phyloP scores from a whole-genome alignment of 2,113 vertebrate genomes.

The Tamias sibiricus region DNA sequence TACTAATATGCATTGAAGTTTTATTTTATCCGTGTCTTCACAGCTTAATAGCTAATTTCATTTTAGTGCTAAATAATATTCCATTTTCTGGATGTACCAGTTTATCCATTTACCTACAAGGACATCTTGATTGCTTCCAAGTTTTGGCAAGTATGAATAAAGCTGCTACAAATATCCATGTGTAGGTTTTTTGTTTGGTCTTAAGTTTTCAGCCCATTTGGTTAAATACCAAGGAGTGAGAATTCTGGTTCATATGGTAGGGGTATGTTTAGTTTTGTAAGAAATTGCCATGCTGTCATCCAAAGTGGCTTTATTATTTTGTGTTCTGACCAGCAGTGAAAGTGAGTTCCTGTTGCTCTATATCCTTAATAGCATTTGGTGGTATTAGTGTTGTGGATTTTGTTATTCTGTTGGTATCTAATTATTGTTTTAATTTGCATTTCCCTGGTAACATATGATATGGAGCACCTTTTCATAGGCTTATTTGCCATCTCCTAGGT shows the following conservation, averaged over 20 bases:
- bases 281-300: neutral
- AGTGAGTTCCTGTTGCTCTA: neutral
- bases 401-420: neutral
- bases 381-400: constrained; percentile 9
- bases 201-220: neutral
- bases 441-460: neutral
- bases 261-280: neutral
- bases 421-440: neutral
- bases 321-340: neutral
- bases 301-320: neutral
- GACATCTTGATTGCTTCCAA: neutral
- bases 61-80: neutral
- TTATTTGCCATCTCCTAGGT: neutral
- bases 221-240: neutral
- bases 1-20: neutral
- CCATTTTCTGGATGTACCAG: neutral
- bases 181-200: neutral
- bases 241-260: neutral
- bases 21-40: neutral
- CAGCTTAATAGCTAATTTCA: neutral
- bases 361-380: neutral
- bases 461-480: neutral
- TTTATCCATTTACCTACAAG: neutral
- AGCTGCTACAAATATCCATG: neutral
- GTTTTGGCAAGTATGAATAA: neutral